phyloP scores from a whole-genome alignment of 2,797 vertebrate species.

The Centropyge bicolor region DNA sequence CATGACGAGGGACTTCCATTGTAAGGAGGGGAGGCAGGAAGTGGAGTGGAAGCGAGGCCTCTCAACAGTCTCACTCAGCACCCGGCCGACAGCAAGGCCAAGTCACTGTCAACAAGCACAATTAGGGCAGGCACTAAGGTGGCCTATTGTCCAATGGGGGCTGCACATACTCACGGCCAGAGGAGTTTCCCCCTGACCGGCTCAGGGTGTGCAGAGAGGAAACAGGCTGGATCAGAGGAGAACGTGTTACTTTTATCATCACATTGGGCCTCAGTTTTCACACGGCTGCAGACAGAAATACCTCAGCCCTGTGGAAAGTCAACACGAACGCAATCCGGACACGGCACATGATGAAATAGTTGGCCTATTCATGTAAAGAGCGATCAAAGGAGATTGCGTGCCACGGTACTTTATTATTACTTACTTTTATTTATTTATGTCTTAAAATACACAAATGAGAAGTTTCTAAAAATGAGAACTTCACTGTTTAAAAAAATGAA shows the following conservation, averaged over 20 bases:
- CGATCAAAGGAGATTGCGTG: slow-evolving; percentile 9
- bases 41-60: slow-evolving; percentile 70
- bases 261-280: slow-evolving; percentile 45
- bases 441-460: slow-evolving; percentile 18
- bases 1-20: slow-evolving; percentile 80
- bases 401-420: too few relatives aligned
- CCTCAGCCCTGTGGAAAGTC: slow-evolving; percentile 62
- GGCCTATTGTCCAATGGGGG: slow-evolving; percentile 55
- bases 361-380: slow-evolving; percentile 30
- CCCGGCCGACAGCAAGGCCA: slow-evolving; percentile 71
- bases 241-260: slow-evolving; percentile 40
- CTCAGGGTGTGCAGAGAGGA: slow-evolving; percentile 32
- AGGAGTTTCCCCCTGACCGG: slow-evolving; percentile 47
- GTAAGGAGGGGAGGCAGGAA: slow-evolving; percentile 80
- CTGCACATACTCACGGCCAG: slow-evolving; percentile 23
- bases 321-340: slow-evolving; percentile 33
- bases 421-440: slow-evolving; percentile 27
- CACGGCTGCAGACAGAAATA: slow-evolving; percentile 63
- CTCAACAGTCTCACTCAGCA: slow-evolving; percentile 80
- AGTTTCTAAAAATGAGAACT: background rate
- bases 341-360: slow-evolving; percentile 39
- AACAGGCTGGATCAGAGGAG: slow-evolving; percentile 11
- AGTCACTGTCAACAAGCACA: slow-evolving; percentile 80
- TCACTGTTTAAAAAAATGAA: background rate
- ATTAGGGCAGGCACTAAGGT: slow-evolving; percentile 69